Conservation (phyloP, 2,113 vertebrate genomes). For the Anolis carolinensis region DNA sequence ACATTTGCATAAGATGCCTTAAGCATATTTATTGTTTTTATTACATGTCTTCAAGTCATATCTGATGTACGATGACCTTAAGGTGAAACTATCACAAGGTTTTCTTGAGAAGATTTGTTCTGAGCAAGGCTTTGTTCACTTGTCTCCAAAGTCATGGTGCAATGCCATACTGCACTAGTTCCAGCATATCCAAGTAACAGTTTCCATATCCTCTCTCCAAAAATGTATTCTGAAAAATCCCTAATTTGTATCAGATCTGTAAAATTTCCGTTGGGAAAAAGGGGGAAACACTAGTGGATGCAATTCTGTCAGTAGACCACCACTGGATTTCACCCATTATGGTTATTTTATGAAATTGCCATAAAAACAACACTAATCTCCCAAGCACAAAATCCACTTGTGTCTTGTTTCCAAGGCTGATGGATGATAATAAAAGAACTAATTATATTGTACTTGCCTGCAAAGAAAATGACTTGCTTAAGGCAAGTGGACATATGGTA, state of each 20-base stretch:
- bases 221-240: neutral
- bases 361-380: slow-evolving; percentile 11
- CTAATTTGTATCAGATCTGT: neutral
- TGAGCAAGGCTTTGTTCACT: no score
- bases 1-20: neutral
- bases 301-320: neutral
- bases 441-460: slow-evolving; percentile 18
- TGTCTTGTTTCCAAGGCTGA: slow-evolving; percentile 16
- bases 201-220: neutral
- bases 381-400: slow-evolving; percentile 9
- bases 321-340: neutral
- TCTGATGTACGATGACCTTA: no score
- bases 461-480: slow-evolving; percentile 25
- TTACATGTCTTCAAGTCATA: no score
- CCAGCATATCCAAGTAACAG: neutral
- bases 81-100: no score
- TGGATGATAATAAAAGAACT: slow-evolving; percentile 32
- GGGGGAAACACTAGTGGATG: neutral
- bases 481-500: slow-evolving; percentile 22
- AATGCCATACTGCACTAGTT: neutral
- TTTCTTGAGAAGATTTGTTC: no score
- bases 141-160: no score
- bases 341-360: slow-evolving; percentile 18
- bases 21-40: no score
- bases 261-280: no score